A percentile compares a stretch with the other conserved stretches of the same genome.
Conservation (phyloP, 2,113 vertebrate species). For the Ariopsis seemanni region DNA sequence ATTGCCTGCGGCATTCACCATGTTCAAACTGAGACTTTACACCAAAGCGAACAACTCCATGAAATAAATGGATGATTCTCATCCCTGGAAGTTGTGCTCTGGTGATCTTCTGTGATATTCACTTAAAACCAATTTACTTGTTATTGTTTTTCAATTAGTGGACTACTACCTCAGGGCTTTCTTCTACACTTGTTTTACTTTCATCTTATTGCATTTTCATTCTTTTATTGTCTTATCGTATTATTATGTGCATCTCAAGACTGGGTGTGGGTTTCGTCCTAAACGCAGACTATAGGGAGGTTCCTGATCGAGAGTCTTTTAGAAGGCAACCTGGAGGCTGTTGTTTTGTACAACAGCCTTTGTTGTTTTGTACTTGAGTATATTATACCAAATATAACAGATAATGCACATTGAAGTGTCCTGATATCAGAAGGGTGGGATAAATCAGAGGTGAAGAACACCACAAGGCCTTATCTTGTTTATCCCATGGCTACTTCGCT, state of each 20-base stretch:
- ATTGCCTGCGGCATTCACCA: not conserved
- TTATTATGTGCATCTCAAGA: too few relatives aligned
- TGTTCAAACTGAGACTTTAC: not conserved
- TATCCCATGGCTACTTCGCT: not conserved
- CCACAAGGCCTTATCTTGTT: not conserved
- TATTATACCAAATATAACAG: not conserved
- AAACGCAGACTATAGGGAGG: not conserved
- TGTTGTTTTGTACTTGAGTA: not conserved
- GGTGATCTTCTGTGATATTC: conserved; percentile 8
- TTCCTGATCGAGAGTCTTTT: not conserved
- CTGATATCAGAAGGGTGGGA: not conserved
- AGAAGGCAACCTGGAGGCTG: conserved; percentile 13
- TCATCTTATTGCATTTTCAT: not conserved
- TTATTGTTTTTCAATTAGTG: conserved; percentile 4
- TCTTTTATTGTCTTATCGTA: not conserved
- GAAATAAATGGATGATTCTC: not conserved
- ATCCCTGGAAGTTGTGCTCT: not conserved
- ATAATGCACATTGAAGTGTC: not conserved
- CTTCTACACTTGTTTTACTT: not conserved
- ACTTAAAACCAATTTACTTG: conserved; percentile 1
- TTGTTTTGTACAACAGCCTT: not conserved
- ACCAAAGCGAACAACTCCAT: not conserved
- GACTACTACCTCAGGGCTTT: not conserved
- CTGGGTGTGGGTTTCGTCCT: not conserved
- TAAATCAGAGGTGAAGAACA: not conserved